Conservation (phyloP, 2,113 vertebrate species). For the Passer domesticus region DNA sequence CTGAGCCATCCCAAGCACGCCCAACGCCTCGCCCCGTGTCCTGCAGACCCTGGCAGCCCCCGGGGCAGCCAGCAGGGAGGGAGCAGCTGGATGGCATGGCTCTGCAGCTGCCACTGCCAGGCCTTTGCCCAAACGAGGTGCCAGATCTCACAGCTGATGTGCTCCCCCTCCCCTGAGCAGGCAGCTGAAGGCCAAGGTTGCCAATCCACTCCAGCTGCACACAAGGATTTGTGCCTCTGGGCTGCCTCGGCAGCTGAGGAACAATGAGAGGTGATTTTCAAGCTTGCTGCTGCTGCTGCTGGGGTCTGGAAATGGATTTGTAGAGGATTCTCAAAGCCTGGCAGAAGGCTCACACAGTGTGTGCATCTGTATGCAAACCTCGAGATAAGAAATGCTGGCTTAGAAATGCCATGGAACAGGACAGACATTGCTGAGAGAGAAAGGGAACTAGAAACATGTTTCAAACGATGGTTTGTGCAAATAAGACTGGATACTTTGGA, state of each 20-base stretch:
- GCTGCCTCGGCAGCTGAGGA: background rate
- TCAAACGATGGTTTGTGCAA: background rate
- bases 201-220: fast-evolving
- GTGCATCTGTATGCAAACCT: background rate
- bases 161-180: background rate
- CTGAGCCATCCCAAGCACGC: background rate
- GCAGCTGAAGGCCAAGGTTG: background rate
- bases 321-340: background rate
- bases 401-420: background rate
- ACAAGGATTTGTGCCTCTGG: background rate
- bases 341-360: background rate
- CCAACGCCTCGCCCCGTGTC: fast-evolving
- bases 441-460: background rate
- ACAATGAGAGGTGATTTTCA: background rate
- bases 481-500: background rate
- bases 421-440: background rate
- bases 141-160: background rate
- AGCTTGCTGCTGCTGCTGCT: background rate
- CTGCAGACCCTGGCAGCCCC: background rate
- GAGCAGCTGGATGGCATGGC: background rate
- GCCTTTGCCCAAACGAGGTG: background rate
- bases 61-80: background rate
- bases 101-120: background rate
- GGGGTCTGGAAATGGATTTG: background rate
- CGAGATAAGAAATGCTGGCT: background rate